A percentile compares a stretch with the other conserved stretches of the same genome.
Conservation (phyloP, 2,113 vertebrate species). For the Thinocorus orbignyianus region DNA sequence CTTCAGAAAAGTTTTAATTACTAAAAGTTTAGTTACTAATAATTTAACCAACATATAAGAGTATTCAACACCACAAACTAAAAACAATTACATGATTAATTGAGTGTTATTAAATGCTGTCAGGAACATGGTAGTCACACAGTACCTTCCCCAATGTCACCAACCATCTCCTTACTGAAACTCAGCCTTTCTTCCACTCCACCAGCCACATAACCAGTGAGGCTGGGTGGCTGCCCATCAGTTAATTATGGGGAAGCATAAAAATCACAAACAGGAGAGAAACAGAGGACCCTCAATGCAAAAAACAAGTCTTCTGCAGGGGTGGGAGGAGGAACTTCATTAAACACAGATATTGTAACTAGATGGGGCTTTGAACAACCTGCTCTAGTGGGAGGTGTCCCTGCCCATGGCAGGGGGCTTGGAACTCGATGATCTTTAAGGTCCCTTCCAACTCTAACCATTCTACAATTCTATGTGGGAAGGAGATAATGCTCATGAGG, state of each 20-base stretch:
- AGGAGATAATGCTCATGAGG: neutral
- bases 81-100: neutral
- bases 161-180: neutral
- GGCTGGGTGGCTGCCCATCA: neutral
- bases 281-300: neutral
- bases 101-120: neutral
- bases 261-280: rapidly evolving
- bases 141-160: neutral
- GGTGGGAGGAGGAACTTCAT: neutral
- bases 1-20: neutral
- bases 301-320: neutral
- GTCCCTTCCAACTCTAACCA: too few species aligned
- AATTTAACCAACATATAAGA: neutral
- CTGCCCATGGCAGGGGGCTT: too few species aligned
- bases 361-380: too few species aligned
- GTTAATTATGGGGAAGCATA: neutral
- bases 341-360: neutral
- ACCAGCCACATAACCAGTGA: neutral
- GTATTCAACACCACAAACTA: neutral
- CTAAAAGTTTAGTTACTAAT: neutral
- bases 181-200: neutral
- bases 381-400: too few species aligned
- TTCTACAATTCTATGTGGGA: too few species aligned
- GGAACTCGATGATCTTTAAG: too few species aligned
- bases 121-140: neutral